phyloP scores from a whole-genome alignment of 2,113 vertebrate genomes.

The Urocolius indicus region DNA sequence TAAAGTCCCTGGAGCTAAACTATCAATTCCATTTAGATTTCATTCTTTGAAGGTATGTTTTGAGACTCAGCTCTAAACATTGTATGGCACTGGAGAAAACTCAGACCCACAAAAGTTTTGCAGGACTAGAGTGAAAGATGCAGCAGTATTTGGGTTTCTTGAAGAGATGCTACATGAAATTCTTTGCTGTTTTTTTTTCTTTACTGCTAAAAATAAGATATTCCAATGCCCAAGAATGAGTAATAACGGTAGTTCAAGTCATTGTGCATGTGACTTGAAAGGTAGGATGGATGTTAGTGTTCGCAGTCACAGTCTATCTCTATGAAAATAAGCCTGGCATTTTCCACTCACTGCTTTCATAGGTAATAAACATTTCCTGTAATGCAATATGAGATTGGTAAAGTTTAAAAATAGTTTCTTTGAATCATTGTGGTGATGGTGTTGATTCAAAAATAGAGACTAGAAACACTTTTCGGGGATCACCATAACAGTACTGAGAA shows the following conservation, averaged over 20 bases:
- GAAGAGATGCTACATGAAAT: neutral
- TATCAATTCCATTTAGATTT: neutral
- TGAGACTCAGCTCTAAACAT: neutral
- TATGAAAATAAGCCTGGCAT: neutral
- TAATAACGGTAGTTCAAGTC: neutral
- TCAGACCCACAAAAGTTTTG: neutral
- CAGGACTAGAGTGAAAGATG: neutral
- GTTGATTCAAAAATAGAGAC: neutral
- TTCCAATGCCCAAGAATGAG: neutral
- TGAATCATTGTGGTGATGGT: neutral
- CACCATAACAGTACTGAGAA: neutral
- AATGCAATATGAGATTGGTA: neutral
- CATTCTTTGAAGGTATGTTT: neutral
- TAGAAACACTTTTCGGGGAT: neutral
- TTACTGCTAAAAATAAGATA: neutral
- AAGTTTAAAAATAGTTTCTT: neutral
- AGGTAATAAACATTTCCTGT: neutral
- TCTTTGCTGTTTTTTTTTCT: neutral
- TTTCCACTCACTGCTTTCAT: slow-evolving; percentile 1
- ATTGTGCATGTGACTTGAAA: neutral
- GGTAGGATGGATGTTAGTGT: neutral
- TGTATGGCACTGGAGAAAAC: neutral
- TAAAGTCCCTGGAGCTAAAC: neutral
- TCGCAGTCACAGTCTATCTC: neutral
- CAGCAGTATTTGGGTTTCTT: neutral